phyloP scores from a whole-genome alignment of 1,140 invertebrate species.

The Drosophila lacteicornis region DNA sequence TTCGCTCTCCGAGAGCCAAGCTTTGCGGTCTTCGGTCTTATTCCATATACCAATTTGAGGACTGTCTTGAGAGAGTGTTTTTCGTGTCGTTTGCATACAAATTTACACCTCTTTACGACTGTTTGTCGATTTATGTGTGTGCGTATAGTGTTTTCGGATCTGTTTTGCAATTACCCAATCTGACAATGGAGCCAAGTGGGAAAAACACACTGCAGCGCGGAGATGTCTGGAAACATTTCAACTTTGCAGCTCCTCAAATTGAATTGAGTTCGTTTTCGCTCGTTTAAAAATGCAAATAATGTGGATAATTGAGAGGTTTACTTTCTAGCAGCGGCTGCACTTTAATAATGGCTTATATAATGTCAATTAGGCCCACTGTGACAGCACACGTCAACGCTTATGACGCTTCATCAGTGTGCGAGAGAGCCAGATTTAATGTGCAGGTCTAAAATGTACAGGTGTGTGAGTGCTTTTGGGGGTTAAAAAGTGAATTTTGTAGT shows the following conservation, averaged over 20 bases:
- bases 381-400: constrained; percentile 48
- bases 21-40: constrained; percentile 10
- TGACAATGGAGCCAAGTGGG: constrained; percentile 53
- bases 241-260: constrained; percentile 22
- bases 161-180: constrained; percentile 70
- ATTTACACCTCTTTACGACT: constrained; percentile 75
- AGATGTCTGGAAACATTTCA: constrained; percentile 22
- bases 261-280: constrained; percentile 26
- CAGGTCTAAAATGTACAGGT: constrained; percentile 31
- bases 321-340: constrained; percentile 32
- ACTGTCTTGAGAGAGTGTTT: constrained; percentile 16
- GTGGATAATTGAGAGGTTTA: constrained; percentile 29
- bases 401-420: constrained; percentile 8
- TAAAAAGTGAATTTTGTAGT: constrained; percentile 6
- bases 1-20: constrained; percentile 22
- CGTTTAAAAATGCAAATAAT: constrained; percentile 50
- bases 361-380: constrained; percentile 49
- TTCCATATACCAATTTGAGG: constrained; percentile 16
- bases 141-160: constrained; percentile 32
- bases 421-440: constrained; percentile 27
- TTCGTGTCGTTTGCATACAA: constrained; percentile 70
- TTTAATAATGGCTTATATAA: constrained; percentile 44
- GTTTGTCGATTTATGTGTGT: constrained; percentile 56
- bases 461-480: constrained; percentile 9
- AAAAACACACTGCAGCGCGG: constrained; percentile 20